Evolutionary conservation across 2,888 invertebrate genomes (phyloP).

Genomic region (Orthosia incerta): DNA sequence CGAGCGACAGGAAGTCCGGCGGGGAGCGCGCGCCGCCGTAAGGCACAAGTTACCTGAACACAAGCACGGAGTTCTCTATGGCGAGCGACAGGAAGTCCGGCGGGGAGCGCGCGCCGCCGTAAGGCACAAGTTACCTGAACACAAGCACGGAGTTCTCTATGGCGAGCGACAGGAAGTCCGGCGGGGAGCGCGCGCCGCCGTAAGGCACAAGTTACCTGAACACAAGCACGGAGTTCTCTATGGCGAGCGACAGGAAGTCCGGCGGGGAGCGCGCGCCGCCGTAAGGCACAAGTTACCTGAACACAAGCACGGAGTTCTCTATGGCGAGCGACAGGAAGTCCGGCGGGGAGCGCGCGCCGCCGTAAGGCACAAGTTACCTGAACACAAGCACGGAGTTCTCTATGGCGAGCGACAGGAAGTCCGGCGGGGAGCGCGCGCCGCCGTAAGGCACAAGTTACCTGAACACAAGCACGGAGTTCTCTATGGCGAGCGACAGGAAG

Average conservation of each 20-base stretch:
- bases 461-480: conserved; percentile 93
- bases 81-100: conserved; percentile 96
- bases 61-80: conserved; percentile 94
- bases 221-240: conserved; percentile 94
- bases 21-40: conserved; percentile 91
- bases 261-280: conserved; percentile 91
- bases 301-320: conserved; percentile 93
- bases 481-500: conserved; percentile 96
- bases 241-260: conserved; percentile 96
- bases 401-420: conserved; percentile 96
- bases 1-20: conserved; percentile 95
- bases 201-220: conserved; percentile 83
- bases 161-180: conserved; percentile 96
- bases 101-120: conserved; percentile 91
- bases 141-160: conserved; percentile 94
- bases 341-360: conserved; percentile 89
- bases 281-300: conserved; percentile 82
- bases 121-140: conserved; percentile 82
- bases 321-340: conserved; percentile 97
- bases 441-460: conserved; percentile 91
- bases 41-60: conserved; percentile 83
- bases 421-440: conserved; percentile 89
- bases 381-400: conserved; percentile 94
- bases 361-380: conserved; percentile 87
- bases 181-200: conserved; percentile 91